phyloP scores from a whole-genome alignment of 2,888 invertebrate species.

The Caenorhabditis sp. region DNA sequence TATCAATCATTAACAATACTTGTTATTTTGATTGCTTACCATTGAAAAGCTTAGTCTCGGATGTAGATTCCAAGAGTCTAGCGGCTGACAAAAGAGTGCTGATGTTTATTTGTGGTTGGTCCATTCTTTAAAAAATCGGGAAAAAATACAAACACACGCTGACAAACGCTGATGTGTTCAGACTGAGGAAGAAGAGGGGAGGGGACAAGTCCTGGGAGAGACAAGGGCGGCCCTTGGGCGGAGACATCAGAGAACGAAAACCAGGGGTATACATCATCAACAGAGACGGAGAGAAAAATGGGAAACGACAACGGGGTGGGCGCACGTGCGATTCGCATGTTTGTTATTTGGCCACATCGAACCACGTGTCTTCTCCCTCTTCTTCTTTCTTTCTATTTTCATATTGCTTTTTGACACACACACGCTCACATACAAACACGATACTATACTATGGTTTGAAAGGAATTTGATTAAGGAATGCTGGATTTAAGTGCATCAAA shows the following conservation, averaged over 20 bases:
- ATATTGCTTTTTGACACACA: not conserved
- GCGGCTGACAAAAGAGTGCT: slow-evolving; percentile 60
- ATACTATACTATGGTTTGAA: not conserved
- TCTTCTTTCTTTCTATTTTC: not conserved
- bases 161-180: not conserved
- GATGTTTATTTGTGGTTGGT: slow-evolving; percentile 43
- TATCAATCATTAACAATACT: not conserved
- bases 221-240: slow-evolving; percentile 38
- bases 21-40: not conserved
- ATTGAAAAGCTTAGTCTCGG: slow-evolving; percentile 25
- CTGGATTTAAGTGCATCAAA: no score
- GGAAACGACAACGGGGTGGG: slow-evolving; percentile 28
- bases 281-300: slow-evolving; percentile 21
- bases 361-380: not conserved
- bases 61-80: slow-evolving; percentile 48
- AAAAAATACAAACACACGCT: not conserved
- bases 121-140: slow-evolving; percentile 10
- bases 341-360: not conserved
- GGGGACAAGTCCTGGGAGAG: slow-evolving; percentile 40
- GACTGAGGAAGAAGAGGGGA: slow-evolving; percentile 27
- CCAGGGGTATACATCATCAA: slow-evolving; percentile 27
- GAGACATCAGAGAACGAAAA: slow-evolving; percentile 44
- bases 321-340: slow-evolving; percentile 42
- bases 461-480: not conserved
- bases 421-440: not conserved